Conservation (phyloP, 2,888 invertebrate species). For the Ectemnius lituratus region DNA sequence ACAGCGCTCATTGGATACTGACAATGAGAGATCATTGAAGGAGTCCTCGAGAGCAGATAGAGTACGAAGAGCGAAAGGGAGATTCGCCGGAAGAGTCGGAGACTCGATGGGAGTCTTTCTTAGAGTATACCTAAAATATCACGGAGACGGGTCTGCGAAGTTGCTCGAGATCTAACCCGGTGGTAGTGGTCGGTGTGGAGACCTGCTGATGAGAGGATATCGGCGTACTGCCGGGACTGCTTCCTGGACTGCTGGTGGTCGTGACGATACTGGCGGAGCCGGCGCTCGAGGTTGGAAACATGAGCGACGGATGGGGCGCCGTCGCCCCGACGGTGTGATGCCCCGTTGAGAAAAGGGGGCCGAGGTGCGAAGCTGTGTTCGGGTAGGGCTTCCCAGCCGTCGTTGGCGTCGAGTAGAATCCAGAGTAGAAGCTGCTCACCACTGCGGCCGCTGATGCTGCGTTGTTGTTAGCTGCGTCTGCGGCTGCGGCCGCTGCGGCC, state of each 20-base stretch:
- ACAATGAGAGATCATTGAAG: neutral
- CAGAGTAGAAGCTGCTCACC: conserved; percentile 85
- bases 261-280: conserved; percentile 39
- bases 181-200: conserved; percentile 79
- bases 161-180: conserved; percentile 79
- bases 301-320: conserved; percentile 79
- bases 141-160: conserved; percentile 86
- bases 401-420: conserved; percentile 80
- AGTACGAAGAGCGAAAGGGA: neutral
- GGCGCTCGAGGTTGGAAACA: conserved; percentile 41
- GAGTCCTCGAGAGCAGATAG: neutral
- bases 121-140: conserved; percentile 80
- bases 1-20: neutral
- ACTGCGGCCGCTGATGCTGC: conserved; percentile 80
- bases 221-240: conserved; percentile 66
- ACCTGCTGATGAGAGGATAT: conserved; percentile 60
- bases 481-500: conserved; percentile 77
- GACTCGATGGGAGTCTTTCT: neutral
- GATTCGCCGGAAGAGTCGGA: neutral
- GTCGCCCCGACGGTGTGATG: conserved; percentile 78
- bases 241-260: conserved; percentile 63
- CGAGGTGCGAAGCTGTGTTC: conserved; percentile 49
- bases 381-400: conserved; percentile 79
- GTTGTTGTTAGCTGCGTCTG: conserved; percentile 79
- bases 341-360: conserved; percentile 53